Evolutionary conservation across 2,888 invertebrate genomes (phyloP).

Genomic region (Drosophila nigritarsus): DNA sequence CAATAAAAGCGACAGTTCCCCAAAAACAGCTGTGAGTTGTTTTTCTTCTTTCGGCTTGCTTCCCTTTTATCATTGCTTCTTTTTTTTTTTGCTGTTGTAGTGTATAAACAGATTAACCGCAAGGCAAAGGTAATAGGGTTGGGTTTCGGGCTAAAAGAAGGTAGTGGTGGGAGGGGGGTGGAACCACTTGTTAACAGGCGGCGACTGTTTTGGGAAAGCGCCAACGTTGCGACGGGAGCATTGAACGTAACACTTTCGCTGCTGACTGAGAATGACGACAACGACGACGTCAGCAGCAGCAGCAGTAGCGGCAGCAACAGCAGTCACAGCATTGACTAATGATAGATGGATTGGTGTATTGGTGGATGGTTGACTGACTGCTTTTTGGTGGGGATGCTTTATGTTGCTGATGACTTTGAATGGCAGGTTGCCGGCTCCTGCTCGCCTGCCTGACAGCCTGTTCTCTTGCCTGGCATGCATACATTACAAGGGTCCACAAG

Average conservation of each 20-base stretch:
- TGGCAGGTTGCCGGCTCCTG: slow-evolving; percentile 60
- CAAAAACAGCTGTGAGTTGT: slow-evolving; percentile 33
- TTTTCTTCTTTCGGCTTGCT: slow-evolving; percentile 4
- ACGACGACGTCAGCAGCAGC: slow-evolving; percentile 14
- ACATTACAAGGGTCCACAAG: slow-evolving; percentile 67
- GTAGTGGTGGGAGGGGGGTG: slow-evolving; percentile 2
- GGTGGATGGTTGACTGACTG: slow-evolving; percentile 41
- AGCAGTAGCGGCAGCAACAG: slow-evolving; percentile 34
- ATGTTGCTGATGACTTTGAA: slow-evolving; percentile 71
- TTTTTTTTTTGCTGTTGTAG: slow-evolving; percentile 28
- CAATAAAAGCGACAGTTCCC: slow-evolving; percentile 46
- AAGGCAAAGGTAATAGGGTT: slow-evolving; percentile 30
- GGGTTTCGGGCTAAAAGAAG: slow-evolving; percentile 4
- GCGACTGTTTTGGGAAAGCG: slow-evolving; percentile 72
- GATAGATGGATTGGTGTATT: slow-evolving; percentile 66
- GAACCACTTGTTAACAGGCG: slow-evolving; percentile 72
- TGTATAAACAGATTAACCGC: slow-evolving; percentile 62
- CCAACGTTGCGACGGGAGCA: slow-evolving; percentile 64
- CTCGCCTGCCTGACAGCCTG: slow-evolving; percentile 19
- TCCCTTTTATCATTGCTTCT: slow-evolving; percentile 16
- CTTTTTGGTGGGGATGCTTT: slow-evolving; percentile 55
- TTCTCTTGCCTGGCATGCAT: slow-evolving; percentile 55
- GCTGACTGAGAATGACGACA: slow-evolving; percentile 48
- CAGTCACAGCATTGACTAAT: slow-evolving; percentile 78
- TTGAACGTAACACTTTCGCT: slow-evolving; percentile 79